A percentile compares a stretch with the other conserved stretches of the same genome.
Conservation (phyloP, 1,140 invertebrate genomes). For the Drosophila teissieri region DNA sequence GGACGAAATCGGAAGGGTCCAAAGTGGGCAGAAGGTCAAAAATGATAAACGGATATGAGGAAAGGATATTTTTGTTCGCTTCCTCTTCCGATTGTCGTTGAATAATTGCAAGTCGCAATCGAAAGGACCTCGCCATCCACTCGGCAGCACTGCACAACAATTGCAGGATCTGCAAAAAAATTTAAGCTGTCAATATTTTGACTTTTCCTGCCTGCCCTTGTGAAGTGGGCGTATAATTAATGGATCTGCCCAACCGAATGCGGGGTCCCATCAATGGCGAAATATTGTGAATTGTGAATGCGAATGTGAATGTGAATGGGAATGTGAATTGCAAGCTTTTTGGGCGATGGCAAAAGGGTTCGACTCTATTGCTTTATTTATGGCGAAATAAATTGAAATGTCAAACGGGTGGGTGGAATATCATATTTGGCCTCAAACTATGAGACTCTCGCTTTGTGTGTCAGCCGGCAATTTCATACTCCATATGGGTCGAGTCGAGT, state of each 20-base stretch:
- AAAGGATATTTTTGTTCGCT: slow-evolving; percentile 71
- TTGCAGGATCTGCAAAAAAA: slow-evolving; percentile 58
- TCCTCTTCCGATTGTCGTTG: slow-evolving; percentile 69
- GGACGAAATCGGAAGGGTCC: slow-evolving; percentile 30
- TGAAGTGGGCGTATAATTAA: slow-evolving; percentile 84
- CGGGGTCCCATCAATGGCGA: slow-evolving; percentile 59
- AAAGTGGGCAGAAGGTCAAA: slow-evolving; percentile 79
- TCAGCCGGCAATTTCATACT: slow-evolving; percentile 59
- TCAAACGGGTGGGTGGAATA: slow-evolving; percentile 73
- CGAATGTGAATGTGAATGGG: slow-evolving; percentile 55
- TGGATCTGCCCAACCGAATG: slow-evolving; percentile 46
- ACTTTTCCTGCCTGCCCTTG: slow-evolving; percentile 76
- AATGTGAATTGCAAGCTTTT: slow-evolving; percentile 57
- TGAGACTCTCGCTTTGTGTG: slow-evolving; percentile 60
- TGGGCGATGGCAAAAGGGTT: slow-evolving; percentile 61
- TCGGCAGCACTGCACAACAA: slow-evolving; percentile 39
- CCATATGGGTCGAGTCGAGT: slow-evolving; percentile 39
- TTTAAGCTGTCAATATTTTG: slow-evolving; percentile 84
- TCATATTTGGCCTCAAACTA: slow-evolving; percentile 76
- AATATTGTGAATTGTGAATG: slow-evolving; percentile 67
- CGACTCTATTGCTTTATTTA: slow-evolving; percentile 76
- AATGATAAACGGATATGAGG: slow-evolving; percentile 84
- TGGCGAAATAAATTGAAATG: slow-evolving; percentile 83
- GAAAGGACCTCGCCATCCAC: background rate
- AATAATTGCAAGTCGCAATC: slow-evolving; percentile 73